Percentiles rank a stretch among this genome's conserved stretches.
Conservation (phyloP, 2,888 invertebrate genomes). For the Lepetodrilus schrolli region DNA sequence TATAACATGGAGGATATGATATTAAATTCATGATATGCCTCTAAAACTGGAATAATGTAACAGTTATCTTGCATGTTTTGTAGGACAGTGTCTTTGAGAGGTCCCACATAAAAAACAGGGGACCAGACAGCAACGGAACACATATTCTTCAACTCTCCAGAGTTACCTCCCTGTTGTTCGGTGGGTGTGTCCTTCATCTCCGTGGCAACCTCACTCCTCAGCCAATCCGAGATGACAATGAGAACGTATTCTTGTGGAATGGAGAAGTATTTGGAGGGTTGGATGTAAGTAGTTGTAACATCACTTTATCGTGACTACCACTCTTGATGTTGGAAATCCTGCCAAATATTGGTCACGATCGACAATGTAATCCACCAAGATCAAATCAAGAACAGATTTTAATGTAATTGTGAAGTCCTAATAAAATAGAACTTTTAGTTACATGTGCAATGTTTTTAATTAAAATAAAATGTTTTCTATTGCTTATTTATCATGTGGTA, state of each 20-base stretch:
- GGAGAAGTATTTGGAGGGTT: slow-evolving; percentile 87
- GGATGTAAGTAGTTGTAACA: slow-evolving; percentile 75
- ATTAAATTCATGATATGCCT: background rate
- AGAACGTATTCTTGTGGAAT: slow-evolving; percentile 87
- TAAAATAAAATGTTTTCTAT: too few relatives aligned
- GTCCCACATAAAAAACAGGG: slow-evolving; percentile 34
- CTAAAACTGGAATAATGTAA: background rate
- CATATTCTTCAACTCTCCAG: background rate
- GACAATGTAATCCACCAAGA: too few relatives aligned
- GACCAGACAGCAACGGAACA: slow-evolving; percentile 35
- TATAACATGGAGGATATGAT: too few relatives aligned
- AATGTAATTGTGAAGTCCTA: too few relatives aligned
- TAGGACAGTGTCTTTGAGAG: slow-evolving; percentile 14
- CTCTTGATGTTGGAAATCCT: too few relatives aligned
- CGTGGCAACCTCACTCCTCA: slow-evolving; percentile 84
- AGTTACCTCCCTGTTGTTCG: slow-evolving; percentile 40
- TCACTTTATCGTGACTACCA: too few relatives aligned
- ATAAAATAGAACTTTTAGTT: too few relatives aligned
- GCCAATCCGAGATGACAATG: slow-evolving; percentile 80
- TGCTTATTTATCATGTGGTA: too few relatives aligned
- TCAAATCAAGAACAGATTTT: too few relatives aligned
- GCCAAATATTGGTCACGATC: too few relatives aligned
- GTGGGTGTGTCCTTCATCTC: slow-evolving; percentile 85
- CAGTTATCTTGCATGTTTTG: background rate
- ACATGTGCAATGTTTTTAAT: too few relatives aligned